phyloP scores from a whole-genome alignment of 2,888 invertebrate species.

The Nomada hirtipes region DNA sequence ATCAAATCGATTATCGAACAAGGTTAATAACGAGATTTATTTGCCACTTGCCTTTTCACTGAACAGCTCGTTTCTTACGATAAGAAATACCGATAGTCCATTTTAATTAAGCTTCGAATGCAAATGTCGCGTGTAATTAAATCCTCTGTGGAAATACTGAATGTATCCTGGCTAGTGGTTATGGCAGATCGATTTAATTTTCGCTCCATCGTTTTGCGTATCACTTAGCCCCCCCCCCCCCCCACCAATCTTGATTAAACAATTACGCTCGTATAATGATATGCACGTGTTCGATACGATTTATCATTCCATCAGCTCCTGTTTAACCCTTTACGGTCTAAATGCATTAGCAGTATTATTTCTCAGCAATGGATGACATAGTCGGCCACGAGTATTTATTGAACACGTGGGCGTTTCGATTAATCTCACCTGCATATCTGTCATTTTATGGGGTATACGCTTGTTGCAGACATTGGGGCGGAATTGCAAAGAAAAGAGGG shows the following conservation, averaged over 20 bases:
- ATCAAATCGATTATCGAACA: conserved; percentile 7
- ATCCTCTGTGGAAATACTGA: not conserved
- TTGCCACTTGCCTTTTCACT: not conserved
- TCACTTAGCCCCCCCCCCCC: conserved; percentile 6
- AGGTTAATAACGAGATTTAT: not conserved
- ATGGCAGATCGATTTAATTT: conserved; percentile 15
- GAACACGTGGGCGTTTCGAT: not conserved
- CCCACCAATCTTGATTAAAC: conserved; percentile 11
- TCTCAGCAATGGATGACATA: not conserved
- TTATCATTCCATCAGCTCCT: conserved; percentile 18
- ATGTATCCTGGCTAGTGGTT: conserved; percentile 10
- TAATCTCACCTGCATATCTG: not conserved
- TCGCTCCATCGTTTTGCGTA: not conserved
- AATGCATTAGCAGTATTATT: too few relatives aligned
- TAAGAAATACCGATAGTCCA: not conserved
- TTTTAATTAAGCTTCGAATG: conserved; percentile 16
- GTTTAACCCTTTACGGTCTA: conserved; percentile 23
- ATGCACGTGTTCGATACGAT: conserved; percentile 9
- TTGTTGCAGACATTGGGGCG: not conserved
- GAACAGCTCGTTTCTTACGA: not conserved
- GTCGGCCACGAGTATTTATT: not conserved
- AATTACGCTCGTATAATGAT: not conserved
- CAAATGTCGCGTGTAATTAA: conserved; percentile 21
- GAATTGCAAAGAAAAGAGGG: not conserved
- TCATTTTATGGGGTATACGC: not conserved